Base-by-base conservation (phyloP, 2,888 invertebrate species). In the Dendrolimus pini region DNA sequence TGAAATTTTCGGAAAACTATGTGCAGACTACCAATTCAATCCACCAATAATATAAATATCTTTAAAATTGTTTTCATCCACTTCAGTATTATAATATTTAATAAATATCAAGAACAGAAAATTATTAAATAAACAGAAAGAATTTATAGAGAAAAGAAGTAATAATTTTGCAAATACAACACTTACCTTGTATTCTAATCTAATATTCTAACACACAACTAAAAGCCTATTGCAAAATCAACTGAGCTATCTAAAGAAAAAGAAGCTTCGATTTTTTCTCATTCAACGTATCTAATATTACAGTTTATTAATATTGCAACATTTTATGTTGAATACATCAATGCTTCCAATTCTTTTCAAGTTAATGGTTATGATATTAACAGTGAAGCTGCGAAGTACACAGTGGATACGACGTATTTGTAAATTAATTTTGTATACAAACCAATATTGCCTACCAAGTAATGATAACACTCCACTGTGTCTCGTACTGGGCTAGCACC, bases 351-450 rank as follows among this genome's bases (percentile, higher is more conserved):
- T 47, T 47, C 47, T 9, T 30, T 30, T 30, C 30, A 12, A 47
- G 3, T 47, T 47, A 47, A 47, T 47, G 12, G 47, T 47, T 7
- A 47, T 10, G 12, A 47, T 47, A 47, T 47, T 47, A 47, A 47
- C 30, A 30, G 8, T 10, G 47, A 47, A 47, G 47, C 47, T 8
- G 12, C 9, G 9, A 47, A 47, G 47, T 10, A 12, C 47, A 47
- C 47, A 47, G 47, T 47, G 47, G 47, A 47, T 12, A 30, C 30
- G 30, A 30, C 3, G 30, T 6, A 30, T 3, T n/a, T 12, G 9
- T 54, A 54, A 57, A 54, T 42, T 13, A 57, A 54, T 47, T 54
- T 41, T 53, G n/a, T 9, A 54, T 54, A 57, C n/a, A 54, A 18
- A 47, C 41, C n/a, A 47, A 10, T 47, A 47, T 47, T 47, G 47